phyloP scores from a whole-genome alignment of 2,888 invertebrate species.

The Lamproptera curius region DNA sequence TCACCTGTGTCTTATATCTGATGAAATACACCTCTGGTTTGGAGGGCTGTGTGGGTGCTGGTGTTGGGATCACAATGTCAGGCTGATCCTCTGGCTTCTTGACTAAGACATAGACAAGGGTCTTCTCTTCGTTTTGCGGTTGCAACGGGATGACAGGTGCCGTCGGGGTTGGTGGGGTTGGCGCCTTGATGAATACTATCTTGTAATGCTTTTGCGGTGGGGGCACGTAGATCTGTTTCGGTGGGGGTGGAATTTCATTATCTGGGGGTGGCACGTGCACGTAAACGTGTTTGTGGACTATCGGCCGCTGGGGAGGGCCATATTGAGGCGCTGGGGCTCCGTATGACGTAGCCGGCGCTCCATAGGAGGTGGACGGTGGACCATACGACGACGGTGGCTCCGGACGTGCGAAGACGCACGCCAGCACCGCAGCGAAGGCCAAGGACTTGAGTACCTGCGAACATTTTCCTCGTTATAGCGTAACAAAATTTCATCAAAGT shows the following conservation, averaged over 20 bases:
- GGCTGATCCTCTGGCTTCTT: conserved; percentile 93
- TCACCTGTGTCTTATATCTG: conserved; percentile 91
- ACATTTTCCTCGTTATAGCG: conserved; percentile 27
- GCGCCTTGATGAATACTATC: conserved; percentile 89
- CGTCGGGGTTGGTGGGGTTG: conserved; percentile 80
- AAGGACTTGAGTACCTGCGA: conserved; percentile 67
- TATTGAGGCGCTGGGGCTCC: conserved; percentile 80
- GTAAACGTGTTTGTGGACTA: conserved; percentile 93
- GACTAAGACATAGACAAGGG: conserved; percentile 91
- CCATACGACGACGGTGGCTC: conserved; percentile 79
- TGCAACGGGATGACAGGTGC: conserved; percentile 82
- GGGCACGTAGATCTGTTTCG: conserved; percentile 68
- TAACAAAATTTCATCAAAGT: conserved; percentile 3
- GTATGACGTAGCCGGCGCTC: conserved; percentile 59
- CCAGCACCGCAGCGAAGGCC: conserved; percentile 63
- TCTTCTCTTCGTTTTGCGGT: conserved; percentile 93
- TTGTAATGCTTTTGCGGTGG: conserved; percentile 89
- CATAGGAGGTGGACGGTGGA: conserved; percentile 72
- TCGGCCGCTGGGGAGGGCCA: conserved; percentile 86
- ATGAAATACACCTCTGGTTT: conserved; percentile 95
- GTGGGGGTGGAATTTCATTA: conserved; percentile 85
- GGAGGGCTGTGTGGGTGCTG: conserved; percentile 90
- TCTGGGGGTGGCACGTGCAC: conserved; percentile 94
- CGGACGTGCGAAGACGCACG: conserved; percentile 68
- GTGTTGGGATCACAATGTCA: conserved; percentile 87